Evolutionary conservation across 1,140 invertebrate species (phyloP), one percentile per base, ranked within the genome.

Genomic region (Pogonomyrmex californicus): DNA sequence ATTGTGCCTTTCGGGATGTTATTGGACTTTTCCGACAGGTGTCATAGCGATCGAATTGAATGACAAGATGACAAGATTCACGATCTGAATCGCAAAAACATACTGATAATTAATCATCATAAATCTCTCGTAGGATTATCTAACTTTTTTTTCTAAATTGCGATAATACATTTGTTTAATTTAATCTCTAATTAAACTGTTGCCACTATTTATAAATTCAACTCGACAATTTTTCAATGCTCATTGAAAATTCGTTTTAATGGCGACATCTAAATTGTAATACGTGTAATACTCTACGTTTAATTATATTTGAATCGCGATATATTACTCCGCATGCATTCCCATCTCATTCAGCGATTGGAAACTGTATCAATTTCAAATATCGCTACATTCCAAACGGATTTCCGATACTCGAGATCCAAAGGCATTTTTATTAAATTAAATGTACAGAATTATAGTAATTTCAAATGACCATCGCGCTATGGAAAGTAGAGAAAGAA

Each of bases 11-110:
- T 60, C 65, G 56, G 81, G 33, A 71, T 71, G 51, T 66, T 78
- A 90, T 88, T 91, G 86, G 73, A 90, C 86, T 90, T 23, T 23
- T 90, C 83, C 83, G 77, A 47, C 30, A 47, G 66, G 47, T 47
- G 81, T 87, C 86, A 87, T 89, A 75, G 51, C 49, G 14, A 65
- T 71, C 36, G 73, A 81, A 88, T 88, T 54, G 77, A 87, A 85
- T 90, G 62, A 81, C 23, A 23, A 23, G 23, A 71, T 62, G 33
- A 49, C 33, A 2, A 65, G 36, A 30, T 73, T 73, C n/a, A 63
- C n/a, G 1, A 0, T n/a, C 33, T 56, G 30, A 86, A 75, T 75
- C 54, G 68, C 14, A 23, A 41, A 44, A 49, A 58, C 47, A 56
- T 60, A 12, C 5, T 36, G 63, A 87, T 87, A 76, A 51, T 41